phyloP scores from a whole-genome alignment of 2,797 vertebrate genomes.

The Aythya fuligula region DNA sequence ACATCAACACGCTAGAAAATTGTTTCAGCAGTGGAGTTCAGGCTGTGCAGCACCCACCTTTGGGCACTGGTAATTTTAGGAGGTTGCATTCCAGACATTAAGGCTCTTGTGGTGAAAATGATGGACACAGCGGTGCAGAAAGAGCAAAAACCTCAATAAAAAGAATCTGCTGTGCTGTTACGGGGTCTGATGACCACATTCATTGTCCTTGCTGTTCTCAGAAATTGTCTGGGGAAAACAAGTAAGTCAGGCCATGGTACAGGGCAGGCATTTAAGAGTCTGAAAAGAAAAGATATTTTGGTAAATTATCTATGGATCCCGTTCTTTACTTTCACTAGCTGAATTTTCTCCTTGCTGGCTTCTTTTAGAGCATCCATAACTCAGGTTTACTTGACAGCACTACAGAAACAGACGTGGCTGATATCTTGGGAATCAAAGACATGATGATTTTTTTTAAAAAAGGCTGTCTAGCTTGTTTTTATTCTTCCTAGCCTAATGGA shows the following conservation, averaged over 20 bases:
- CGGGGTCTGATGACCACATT: neutral
- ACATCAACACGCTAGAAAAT: neutral
- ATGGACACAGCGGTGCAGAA: neutral
- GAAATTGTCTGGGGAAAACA: neutral
- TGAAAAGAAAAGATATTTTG: neutral
- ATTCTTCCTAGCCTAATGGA: constrained; percentile 66
- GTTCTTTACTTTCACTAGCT: constrained; percentile 20
- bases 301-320: neutral
- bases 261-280: neutral
- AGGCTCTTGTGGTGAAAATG: constrained; percentile 25
- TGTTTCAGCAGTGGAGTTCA: constrained; percentile 13
- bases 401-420: constrained; percentile 66
- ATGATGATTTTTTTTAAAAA: constrained; percentile 14
- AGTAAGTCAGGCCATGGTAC: neutral
- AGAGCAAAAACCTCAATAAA: constrained; percentile 12
- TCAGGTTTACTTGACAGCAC: constrained; percentile 68
- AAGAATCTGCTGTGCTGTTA: neutral
- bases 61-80: constrained; percentile 14
- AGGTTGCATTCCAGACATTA: constrained; percentile 52
- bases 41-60: neutral
- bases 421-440: constrained; percentile 67
- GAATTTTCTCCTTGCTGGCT: constrained; percentile 40
- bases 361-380: constrained; percentile 60
- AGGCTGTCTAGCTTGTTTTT: constrained; percentile 64
- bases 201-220: neutral